Percentiles rank a stretch among this genome's conserved stretches.
Conservation (phyloP, 1,140 invertebrate species). For the Atta cephalotes region DNA sequence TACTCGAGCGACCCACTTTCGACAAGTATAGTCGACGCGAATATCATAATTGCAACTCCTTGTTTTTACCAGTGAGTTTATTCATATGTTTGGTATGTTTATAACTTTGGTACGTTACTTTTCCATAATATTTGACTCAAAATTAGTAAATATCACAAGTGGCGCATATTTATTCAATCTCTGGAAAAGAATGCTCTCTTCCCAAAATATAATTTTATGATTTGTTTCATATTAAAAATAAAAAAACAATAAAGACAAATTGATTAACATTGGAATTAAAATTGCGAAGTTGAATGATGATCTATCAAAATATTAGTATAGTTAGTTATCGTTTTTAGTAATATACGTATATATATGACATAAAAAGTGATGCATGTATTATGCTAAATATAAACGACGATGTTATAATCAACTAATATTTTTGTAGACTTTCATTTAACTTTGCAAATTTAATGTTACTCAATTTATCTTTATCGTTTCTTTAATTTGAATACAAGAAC, state of each 20-base stretch:
- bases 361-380: too few species aligned
- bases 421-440: background rate
- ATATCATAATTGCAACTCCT: constrained; percentile 34
- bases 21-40: background rate
- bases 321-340: background rate
- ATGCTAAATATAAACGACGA: background rate
- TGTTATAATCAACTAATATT: background rate
- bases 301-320: background rate
- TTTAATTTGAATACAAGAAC: background rate
- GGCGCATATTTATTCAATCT: constrained; percentile 15
- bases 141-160: background rate
- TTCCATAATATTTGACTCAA: background rate
- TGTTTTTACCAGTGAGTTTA: background rate
- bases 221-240: background rate
- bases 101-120: background rate
- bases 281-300: background rate
- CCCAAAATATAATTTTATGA: background rate
- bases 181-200: background rate
- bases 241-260: background rate
- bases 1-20: constrained; percentile 43
- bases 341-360: too few species aligned
- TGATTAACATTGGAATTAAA: background rate
- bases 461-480: background rate
- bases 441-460: background rate
- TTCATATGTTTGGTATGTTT: background rate